Conservation (phyloP, 1,140 invertebrate species). For the Tetramorium parvispinum region DNA sequence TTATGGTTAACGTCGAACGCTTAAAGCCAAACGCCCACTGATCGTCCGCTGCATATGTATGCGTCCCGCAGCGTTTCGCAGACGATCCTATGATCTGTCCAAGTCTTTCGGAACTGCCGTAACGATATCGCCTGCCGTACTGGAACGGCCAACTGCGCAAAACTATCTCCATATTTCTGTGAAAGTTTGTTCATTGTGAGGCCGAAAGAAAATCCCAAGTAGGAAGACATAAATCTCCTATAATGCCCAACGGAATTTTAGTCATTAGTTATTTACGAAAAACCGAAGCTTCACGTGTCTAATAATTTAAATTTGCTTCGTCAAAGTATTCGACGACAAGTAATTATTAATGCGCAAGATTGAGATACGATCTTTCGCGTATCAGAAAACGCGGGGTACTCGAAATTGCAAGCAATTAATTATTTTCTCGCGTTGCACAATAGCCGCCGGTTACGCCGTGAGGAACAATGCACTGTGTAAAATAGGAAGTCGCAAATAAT, state of each 20-base stretch:
- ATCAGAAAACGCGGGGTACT: background rate
- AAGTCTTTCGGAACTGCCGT: slow-evolving; percentile 50
- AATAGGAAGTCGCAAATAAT: slow-evolving; percentile 49
- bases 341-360: background rate
- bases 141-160: background rate
- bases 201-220: background rate
- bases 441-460: background rate
- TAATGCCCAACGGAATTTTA: background rate
- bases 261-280: background rate
- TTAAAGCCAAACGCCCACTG: slow-evolving; percentile 54
- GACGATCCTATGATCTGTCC: slow-evolving; percentile 47
- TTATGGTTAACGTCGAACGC: slow-evolving; percentile 64
- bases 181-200: slow-evolving; percentile 2
- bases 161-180: slow-evolving; percentile 4
- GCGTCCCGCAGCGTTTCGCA: slow-evolving; percentile 3
- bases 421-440: slow-evolving; percentile 19
- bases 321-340: background rate
- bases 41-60: slow-evolving; percentile 57
- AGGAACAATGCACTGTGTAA: slow-evolving; percentile 38
- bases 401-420: slow-evolving; percentile 27
- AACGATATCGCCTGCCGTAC: slow-evolving; percentile 11
- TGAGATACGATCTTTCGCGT: background rate
- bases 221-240: background rate
- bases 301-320: background rate
- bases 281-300: background rate